Base-by-base conservation (phyloP, 2,113 vertebrate genomes). In the Copsychus sechellarum region DNA sequence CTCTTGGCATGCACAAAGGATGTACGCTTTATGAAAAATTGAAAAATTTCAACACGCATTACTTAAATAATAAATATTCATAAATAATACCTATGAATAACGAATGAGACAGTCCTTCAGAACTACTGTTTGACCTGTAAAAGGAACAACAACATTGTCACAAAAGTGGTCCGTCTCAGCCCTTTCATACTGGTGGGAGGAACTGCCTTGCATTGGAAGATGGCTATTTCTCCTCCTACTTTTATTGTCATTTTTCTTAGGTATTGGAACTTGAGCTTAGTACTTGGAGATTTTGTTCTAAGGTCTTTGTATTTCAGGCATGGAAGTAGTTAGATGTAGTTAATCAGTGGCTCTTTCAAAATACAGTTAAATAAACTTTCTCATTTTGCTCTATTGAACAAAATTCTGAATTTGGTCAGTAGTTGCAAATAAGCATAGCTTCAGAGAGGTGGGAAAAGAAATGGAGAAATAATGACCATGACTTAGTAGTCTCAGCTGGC, bases 61-160 rank as follows among this genome's bases (percentile, higher is more conserved):
- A 96, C 95, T 95, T 97, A 94, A 95, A 96, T 97, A 97, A 97
- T 97, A 97, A 97, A 97, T 97, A 97, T 97, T 97, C 96, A 97
- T 97, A 97, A 96, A 97, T 97, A 96, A 95, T 95, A 92, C 94
- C 94, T 94, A 97, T 96, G 96, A 97, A 96, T 97, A 97, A 93
- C 93, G 29, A 96, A 97, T 97, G 95, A 97, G 95, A 71, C 84
- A 95, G 95, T 95, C 95, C 95, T 97, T 97, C 95, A 95, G 89
- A 96, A 92, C 90, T 93, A 77, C 84, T 93, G 94, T 97, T 95
- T 97, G 96, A 97, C 96, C 95, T 97, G 93, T 89, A 77, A 91
- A 79, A 92, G 89, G 84, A 97, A 92, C 70, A 96, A 93, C 86
- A 95, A 87, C 87, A 51, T 67, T 95, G 91, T 93, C 93, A 95